A percentile compares a stretch with the other conserved stretches of the same genome.
phyloP scores from a whole-genome alignment of 2,888 invertebrate species.

The Drosophila kambysellisi region DNA sequence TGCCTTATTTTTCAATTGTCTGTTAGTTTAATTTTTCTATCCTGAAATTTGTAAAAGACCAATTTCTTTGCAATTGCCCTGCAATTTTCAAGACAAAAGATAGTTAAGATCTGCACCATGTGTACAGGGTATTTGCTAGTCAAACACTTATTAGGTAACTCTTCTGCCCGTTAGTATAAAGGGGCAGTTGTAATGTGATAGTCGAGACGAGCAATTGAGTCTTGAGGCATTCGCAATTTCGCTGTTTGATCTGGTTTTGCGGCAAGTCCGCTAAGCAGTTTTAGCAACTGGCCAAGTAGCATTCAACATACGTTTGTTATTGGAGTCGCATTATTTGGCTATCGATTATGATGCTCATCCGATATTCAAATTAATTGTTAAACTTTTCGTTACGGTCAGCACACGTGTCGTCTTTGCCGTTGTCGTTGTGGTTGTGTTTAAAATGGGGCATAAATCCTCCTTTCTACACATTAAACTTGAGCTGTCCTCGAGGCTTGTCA shows the following conservation, averaged over 20 bases:
- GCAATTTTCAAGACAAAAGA: not conserved
- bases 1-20: not conserved
- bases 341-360: constrained; percentile 46
- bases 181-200: constrained; percentile 52
- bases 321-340: not conserved
- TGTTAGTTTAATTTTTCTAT: not conserved
- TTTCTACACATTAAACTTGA: constrained; percentile 36
- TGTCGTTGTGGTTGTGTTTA: constrained; percentile 20
- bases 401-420: constrained; percentile 46
- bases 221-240: constrained; percentile 48
- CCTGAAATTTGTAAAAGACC: not conserved
- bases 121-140: constrained; percentile 1
- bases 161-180: constrained; percentile 8
- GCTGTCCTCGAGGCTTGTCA: constrained; percentile 56
- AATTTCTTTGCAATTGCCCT: not conserved
- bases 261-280: constrained; percentile 14
- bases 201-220: constrained; percentile 49
- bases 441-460: constrained; percentile 53
- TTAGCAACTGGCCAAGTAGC: constrained; percentile 15
- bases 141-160: not conserved
- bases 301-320: not conserved
- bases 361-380: constrained; percentile 74
- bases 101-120: no score
- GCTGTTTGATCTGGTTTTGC: constrained; percentile 28
- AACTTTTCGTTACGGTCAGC: constrained; percentile 63